These are phyloP conservation scores for Ispidina lecontei DNA, from an alignment of 2,797 vertebrate genomes.

Conservation along the genomic window DNA sequence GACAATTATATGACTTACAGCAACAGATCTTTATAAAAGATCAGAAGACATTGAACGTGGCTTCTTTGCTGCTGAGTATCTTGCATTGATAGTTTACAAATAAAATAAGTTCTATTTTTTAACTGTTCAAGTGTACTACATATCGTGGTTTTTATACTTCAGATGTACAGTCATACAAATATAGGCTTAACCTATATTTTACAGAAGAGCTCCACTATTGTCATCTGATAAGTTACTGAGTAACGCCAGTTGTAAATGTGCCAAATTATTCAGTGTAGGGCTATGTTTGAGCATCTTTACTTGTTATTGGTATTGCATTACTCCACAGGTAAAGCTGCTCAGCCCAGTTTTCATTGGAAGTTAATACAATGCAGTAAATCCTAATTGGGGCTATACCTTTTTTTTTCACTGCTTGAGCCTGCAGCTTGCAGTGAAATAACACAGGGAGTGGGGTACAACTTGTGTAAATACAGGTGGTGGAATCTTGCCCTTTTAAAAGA, in stretches of 20 bases:
- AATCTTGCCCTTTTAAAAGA: conserved; percentile 48
- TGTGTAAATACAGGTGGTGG: conserved; percentile 45
- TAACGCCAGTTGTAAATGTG: conserved; percentile 55
- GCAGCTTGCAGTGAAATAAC: conserved; percentile 7
- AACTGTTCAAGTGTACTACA: conserved; percentile 75
- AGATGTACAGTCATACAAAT: conserved; percentile 75
- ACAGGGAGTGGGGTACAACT: conserved; percentile 8
- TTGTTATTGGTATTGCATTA: conserved; percentile 20
- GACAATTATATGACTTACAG: conserved; percentile 73
- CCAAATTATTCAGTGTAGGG: conserved; percentile 61
- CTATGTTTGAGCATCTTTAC: conserved; percentile 52
- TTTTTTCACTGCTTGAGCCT: conserved; percentile 35
- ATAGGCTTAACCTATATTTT: conserved; percentile 73
- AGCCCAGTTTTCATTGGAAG: conserved; percentile 25
- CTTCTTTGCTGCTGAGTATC: conserved; percentile 70
- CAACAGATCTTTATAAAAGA: conserved; percentile 75
- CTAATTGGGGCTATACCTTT: conserved; percentile 8
- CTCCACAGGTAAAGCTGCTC: conserved; percentile 21
- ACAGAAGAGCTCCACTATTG: conserved; percentile 66
- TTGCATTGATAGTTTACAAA: conserved; percentile 80
- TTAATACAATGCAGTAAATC: conserved; percentile 13
- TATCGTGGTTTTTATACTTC: conserved; percentile 79
- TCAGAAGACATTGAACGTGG: conserved; percentile 67
- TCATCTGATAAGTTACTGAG: conserved; percentile 65
- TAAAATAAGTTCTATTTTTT: conserved; percentile 81